Evolutionary conservation across 2,888 invertebrate species (phyloP), one percentile per base, ranked within the genome.

Genomic region (Mystacides longicornis): DNA sequence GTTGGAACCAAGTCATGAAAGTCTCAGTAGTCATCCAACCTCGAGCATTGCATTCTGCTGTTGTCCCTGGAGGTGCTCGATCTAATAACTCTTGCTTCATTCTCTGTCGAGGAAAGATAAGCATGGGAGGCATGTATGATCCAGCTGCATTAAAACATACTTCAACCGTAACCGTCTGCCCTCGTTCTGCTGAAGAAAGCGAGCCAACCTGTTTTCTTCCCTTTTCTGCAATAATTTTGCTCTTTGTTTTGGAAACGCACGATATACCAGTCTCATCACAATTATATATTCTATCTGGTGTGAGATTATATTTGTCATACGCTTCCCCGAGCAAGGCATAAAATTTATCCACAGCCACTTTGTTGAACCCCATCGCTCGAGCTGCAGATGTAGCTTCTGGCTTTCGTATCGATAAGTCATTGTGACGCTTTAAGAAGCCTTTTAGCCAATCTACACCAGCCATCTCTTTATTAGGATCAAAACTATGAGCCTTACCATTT

Each of bases 231-330:
- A 47, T 3, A 9, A 47, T 47, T 47, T n/a, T 47, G 9, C 20
- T 19, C 47, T 47, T 47, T 19, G 47, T 19, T 47, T 47, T 47
- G 5, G 47, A 21, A 19, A 47, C 21, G 11, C 20, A 18, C 20
- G 47, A 47, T 47, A 47, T 47, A 47, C 47, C 47, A 19, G 47
- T 47, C 47, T 47, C 47, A n/a, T 47, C 47, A 47, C 47, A 47
- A 21, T 47, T 47, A 47, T 47, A 47, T 21, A 47, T 21, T 47
- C 47, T 11, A 21, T 21, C 20, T 21, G 21, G 20, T 9, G 11
- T 21, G 5, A 47, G 20, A 5, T 3, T 9, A 18, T 47, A 18
- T 16, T 47, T 21, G 47, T 47, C 47, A 47, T 19, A 47, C 11
- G 9, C 20, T 47, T 47, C 20, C 11, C 47, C 47, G 7, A 47